Base-by-base conservation (phyloP, 2,888 invertebrate species). In the Drosophila subsilvestris region DNA sequence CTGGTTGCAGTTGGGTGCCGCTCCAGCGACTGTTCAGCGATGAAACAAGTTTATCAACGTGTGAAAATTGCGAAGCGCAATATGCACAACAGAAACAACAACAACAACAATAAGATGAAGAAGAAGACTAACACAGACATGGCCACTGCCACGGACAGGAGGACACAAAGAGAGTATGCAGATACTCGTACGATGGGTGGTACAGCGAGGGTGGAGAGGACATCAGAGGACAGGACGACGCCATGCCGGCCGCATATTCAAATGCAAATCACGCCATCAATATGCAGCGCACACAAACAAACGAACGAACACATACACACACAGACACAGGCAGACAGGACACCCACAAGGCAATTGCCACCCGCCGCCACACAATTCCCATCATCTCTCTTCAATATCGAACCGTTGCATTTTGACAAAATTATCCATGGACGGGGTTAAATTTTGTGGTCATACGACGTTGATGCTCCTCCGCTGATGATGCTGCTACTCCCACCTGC, bases 251-350 rank as follows among this genome's bases (percentile, higher is more conserved):
- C 62, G 72, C 88, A 86, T 83, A 86, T 86, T 88, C 89, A 86
- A 89, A 86, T 89, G 86, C 89, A 86, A 88, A 86, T 86, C 89
- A 89, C 89, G 86, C 88, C 86, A 86, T 86, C 88, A 86, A 84
- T 84, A 88, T 88, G 83, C 88, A 88, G 68, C 27, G 54, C 75
- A 68, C 70, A 74, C 78, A 50, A 47, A 58, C 47, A 29, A 20
- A 27, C 60, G 10, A 44, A 17, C 49, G 27, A 37, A 27, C 44
- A n/a, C 47, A 22, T 45, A 44, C 37, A 27, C 53, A n/a, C 10
- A 32, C 1, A 17, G 18, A 22, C 22, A 22, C 47, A 14, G 18
- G 18, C 14, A 27, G 44, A 10, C 25, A 17, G 18, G 37, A 22
- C 72, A 32, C 54, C 49, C 44, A 51, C 49, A 20, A 51, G n/a